These are phyloP conservation scores for Drosophila villosipedis DNA, from an alignment of 2,888 invertebrate species.

Conservation along the genomic window DNA sequence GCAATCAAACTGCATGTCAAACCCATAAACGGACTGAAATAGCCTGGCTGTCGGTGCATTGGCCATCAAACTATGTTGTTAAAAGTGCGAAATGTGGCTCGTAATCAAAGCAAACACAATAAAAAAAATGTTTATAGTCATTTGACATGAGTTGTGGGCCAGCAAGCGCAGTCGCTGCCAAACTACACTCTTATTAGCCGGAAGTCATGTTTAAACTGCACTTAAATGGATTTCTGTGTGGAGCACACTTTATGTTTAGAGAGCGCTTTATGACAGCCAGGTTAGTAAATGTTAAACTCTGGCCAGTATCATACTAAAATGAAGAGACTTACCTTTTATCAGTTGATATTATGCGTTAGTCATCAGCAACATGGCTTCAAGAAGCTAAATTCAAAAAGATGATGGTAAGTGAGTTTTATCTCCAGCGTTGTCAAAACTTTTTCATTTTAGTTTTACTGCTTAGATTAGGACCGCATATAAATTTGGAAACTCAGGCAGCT, in stretches of 20 bases:
- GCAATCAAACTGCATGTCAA: constrained; percentile 77
- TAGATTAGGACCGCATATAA: background rate
- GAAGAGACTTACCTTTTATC: background rate
- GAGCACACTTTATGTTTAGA: background rate
- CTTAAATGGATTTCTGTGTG: constrained; percentile 21
- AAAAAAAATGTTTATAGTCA: constrained; percentile 59
- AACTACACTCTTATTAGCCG: constrained; percentile 47
- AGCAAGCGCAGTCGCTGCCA: constrained; percentile 17
- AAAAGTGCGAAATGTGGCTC: constrained; percentile 55
- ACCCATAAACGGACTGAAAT: constrained; percentile 43
- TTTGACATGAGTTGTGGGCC: constrained; percentile 6
- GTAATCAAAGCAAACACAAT: constrained; percentile 64
- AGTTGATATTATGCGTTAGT: background rate
- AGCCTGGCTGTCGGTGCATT: constrained; percentile 31
- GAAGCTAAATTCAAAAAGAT: background rate
- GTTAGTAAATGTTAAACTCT: background rate
- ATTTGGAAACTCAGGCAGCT: background rate
- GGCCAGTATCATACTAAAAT: background rate
- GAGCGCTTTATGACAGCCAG: background rate
- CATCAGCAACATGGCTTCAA: background rate
- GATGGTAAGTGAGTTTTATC: background rate
- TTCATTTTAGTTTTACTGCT: background rate
- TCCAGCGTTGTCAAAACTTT: background rate
- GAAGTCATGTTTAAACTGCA: constrained; percentile 47
- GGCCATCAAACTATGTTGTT: constrained; percentile 67